Evolutionary conservation across 1,140 invertebrate species (phyloP).

Genomic region (Aphelenchoides besseyi): DNA sequence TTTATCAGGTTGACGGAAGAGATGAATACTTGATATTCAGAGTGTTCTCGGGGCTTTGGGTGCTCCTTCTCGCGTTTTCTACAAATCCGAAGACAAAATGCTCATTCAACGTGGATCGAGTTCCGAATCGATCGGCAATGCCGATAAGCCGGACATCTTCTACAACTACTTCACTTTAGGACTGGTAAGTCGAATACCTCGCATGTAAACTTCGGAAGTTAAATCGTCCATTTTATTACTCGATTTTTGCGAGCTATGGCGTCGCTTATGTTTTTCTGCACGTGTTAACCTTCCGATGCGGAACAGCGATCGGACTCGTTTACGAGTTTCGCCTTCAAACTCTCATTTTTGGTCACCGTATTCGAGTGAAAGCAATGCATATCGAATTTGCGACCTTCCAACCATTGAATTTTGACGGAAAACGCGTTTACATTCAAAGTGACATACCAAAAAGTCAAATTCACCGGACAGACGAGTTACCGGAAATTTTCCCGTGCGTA

Average conservation of each 20-base stretch:
- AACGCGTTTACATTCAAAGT: too few relatives aligned
- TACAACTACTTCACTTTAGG: constrained; percentile 61
- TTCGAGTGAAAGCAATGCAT: neutral
- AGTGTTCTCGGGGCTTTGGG: constrained; percentile 47
- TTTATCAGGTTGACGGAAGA: neutral
- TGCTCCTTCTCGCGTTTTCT: constrained; percentile 55
- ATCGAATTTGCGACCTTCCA: neutral
- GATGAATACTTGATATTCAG: constrained; percentile 28
- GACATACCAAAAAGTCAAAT: neutral
- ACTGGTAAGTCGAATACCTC: constrained; percentile 52
- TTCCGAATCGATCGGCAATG: constrained; percentile 28
- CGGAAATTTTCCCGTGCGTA: constrained; percentile 1
- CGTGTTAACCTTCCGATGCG: too few relatives aligned
- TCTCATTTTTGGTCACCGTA: neutral
- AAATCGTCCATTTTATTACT: neutral
- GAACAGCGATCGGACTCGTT: too few relatives aligned
- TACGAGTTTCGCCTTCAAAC: too few relatives aligned
- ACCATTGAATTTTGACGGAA: too few relatives aligned
- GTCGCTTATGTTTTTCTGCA: too few relatives aligned
- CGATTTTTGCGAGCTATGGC: neutral
- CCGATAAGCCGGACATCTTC: constrained; percentile 56
- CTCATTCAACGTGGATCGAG: constrained; percentile 49
- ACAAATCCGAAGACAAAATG: constrained; percentile 63
- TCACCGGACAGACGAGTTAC: neutral
- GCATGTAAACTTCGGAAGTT: neutral